Percentiles rank a stretch among this genome's conserved stretches.
Conservation (phyloP, 2,888 invertebrate genomes). For the Ennomos fuscantarius region DNA sequence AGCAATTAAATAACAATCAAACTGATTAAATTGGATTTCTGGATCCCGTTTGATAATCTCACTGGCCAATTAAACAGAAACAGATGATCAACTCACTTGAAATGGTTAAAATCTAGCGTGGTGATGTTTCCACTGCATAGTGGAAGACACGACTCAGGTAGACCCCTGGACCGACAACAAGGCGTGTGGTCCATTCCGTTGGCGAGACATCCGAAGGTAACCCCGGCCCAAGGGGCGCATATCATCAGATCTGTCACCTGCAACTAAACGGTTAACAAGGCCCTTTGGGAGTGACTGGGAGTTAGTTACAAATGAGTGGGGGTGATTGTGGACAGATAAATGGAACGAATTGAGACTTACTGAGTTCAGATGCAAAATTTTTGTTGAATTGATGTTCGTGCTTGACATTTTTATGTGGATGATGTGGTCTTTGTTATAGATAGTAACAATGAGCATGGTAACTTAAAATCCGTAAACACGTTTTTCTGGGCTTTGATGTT, state of each 20-base stretch:
- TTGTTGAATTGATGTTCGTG: too few species aligned
- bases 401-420: slow-evolving; percentile 5
- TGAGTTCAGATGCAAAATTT: too few species aligned
- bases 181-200: slow-evolving; percentile 93
- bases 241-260: slow-evolving; percentile 94
- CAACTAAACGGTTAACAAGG: slow-evolving; percentile 73
- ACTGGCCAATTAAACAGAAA: too few species aligned
- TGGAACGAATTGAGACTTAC: background rate
- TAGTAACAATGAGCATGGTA: slow-evolving; percentile 1
- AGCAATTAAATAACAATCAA: too few species aligned
- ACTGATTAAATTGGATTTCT: too few species aligned
- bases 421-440: background rate
- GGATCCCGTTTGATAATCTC: too few species aligned
- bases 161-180: slow-evolving; percentile 90
- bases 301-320: slow-evolving; percentile 72
- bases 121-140: slow-evolving; percentile 92
- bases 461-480: background rate
- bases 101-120: slow-evolving; percentile 91
- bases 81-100: slow-evolving; percentile 86
- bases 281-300: slow-evolving; percentile 60
- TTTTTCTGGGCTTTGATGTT: too few species aligned
- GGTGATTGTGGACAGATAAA: slow-evolving; percentile 26
- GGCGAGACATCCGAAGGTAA: slow-evolving; percentile 91
- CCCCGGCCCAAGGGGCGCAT: slow-evolving; percentile 94
- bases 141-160: slow-evolving; percentile 90